Evolutionary conservation across 2,797 vertebrate genomes (phyloP), one percentile per base, ranked within the genome.

Genomic region (Coilia nasus): DNA sequence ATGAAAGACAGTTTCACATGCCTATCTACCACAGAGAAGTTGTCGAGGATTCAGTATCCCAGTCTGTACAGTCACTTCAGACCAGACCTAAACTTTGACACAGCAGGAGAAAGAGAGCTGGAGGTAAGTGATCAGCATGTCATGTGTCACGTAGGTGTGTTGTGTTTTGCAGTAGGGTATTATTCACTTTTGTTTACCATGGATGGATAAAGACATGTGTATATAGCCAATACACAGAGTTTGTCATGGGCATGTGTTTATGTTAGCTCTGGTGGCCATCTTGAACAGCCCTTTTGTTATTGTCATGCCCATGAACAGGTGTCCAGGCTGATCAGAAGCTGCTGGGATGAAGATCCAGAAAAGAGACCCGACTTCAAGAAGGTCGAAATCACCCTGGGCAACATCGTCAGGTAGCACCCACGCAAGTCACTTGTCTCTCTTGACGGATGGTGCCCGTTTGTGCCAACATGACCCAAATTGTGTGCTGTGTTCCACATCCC

Each of bases 341-440:
- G 98, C 83, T 99, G 98, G 98, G 98, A 99, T 2, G 97, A 99
- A 90, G 98, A 99, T 89, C 96, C 97, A 83, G 98, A 99, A 87
- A 97, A 94, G 91, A 96, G 98, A 86, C 97, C 97, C 0, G 98
- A 99, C 91, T 99, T 98, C 89, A 99, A 97, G 94, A 99, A 96
- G 94, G 95, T 99, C 41, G 98, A 99, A 91, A 96, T 67, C 87
- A 96, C 91, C n/a, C 91, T 99, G 87, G 96, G 95, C 85, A 99
- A 97, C 92, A 97, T 97, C 91, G 97, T 97, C 95, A 97, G 97
- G 98, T 99, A 93, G 88, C 71, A 85, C 44, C 10, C 59, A 35
- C 5, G 41, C 1, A 85, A 23, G 64, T 5, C 41, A 71, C 64
- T 31, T 25, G 2, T 25, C 64, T 71, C 25, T 31, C n/a, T 10